phyloP scores from a whole-genome alignment of 1,140 invertebrate genomes.

The Drosophila mojavensis region DNA sequence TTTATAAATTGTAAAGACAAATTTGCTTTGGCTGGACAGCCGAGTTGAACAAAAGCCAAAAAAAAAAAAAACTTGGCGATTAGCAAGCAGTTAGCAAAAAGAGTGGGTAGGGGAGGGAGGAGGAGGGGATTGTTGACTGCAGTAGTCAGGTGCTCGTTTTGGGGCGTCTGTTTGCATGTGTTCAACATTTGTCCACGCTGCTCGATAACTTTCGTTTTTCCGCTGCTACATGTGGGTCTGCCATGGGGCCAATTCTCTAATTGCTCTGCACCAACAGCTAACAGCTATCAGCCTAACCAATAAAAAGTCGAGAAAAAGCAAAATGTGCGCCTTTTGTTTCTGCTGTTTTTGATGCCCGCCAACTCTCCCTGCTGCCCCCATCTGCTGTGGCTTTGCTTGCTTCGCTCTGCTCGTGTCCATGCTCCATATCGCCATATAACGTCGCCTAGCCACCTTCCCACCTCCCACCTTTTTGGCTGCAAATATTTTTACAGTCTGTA shows the following conservation, averaged over 20 bases:
- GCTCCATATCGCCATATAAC: conserved; percentile 50
- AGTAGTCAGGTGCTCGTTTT: conserved; percentile 23
- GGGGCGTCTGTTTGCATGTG: conserved; percentile 62
- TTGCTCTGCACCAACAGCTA: conserved; percentile 55
- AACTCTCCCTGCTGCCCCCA: not conserved
- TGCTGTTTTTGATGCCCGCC: not conserved
- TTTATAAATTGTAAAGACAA: conserved; percentile 67
- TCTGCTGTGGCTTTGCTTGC: conserved; percentile 28
- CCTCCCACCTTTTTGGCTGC: conserved; percentile 39
- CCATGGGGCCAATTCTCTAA: conserved; percentile 63
- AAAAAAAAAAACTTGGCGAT: conserved; percentile 17
- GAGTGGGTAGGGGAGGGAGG: not conserved
- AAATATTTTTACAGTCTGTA: conserved; percentile 15
- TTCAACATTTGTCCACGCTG: conserved; percentile 68
- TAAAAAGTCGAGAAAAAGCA: not conserved
- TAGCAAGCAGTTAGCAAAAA: conserved; percentile 20
- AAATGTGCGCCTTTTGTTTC: not conserved
- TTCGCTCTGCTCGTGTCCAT: conserved; percentile 38
- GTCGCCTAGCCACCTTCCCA: conserved; percentile 34
- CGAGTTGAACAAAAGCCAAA: not conserved
- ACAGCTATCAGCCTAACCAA: not conserved
- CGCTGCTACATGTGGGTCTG: conserved; percentile 11
- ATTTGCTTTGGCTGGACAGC: conserved; percentile 45
- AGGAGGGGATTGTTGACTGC: not conserved
- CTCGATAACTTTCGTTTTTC: conserved; percentile 65